Evolutionary conservation across 64 coral and sea anemone genomes (phyloP).

Genomic region (Platygyra sinensis): DNA sequence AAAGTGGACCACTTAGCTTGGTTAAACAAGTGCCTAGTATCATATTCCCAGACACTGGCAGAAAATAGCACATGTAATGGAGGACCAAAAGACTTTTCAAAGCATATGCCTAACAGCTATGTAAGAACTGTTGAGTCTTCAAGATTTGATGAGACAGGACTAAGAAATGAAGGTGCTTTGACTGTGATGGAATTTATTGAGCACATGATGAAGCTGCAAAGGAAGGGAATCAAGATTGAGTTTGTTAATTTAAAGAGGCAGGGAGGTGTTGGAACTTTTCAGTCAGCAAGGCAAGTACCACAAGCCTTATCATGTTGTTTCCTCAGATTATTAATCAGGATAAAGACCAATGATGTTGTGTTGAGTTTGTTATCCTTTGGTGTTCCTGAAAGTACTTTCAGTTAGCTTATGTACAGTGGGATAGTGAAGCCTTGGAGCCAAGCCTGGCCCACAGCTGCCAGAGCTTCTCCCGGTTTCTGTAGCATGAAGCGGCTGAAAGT

Average conservation of each 20-base stretch:
- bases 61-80: conserved; percentile 8
- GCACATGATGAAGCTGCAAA: conserved; percentile 69
- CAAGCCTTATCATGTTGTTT: too few relatives aligned
- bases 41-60: conserved; percentile 57
- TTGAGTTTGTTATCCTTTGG: too few relatives aligned
- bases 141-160: conserved; percentile 5
- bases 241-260: conserved; percentile 64
- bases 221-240: conserved; percentile 75
- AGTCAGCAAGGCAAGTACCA: conserved; percentile 64
- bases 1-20: conserved; percentile 81
- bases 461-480: too few relatives aligned
- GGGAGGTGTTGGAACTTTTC: conserved; percentile 49
- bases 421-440: too few relatives aligned
- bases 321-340: too few relatives aligned
- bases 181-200: conserved; percentile 77
- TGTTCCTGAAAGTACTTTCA: too few relatives aligned
- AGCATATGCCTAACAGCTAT: not conserved
- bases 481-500: too few relatives aligned
- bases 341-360: too few relatives aligned
- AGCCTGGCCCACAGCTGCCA: too few relatives aligned
- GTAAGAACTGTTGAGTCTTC: not conserved
- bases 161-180: conserved; percentile 63
- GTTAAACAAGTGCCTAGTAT: conserved; percentile 78
- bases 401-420: too few relatives aligned
- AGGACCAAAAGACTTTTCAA: not conserved